Conservation (phyloP, 2,888 invertebrate species). For the Lingula anatina region DNA sequence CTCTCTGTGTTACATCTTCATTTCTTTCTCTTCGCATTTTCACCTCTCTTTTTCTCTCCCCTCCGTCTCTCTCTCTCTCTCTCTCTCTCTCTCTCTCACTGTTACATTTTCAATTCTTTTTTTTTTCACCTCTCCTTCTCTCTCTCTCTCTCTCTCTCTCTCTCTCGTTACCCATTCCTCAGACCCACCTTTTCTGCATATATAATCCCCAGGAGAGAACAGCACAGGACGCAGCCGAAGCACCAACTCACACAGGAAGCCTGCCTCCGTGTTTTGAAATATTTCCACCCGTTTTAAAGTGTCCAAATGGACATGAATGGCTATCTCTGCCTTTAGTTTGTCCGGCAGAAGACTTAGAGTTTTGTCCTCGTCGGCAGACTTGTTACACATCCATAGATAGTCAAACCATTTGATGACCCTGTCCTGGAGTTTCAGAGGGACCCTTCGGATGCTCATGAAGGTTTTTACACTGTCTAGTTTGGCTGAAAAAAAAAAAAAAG, state of each 20-base stretch:
- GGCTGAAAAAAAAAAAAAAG: slow-evolving; percentile 64
- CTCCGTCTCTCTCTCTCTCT: no score
- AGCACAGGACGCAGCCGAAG: slow-evolving; percentile 89
- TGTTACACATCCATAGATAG: slow-evolving; percentile 97
- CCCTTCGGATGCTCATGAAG: slow-evolving; percentile 94
- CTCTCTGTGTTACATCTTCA: no score
- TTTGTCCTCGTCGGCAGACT: slow-evolving; percentile 95
- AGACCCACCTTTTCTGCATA: slow-evolving; percentile 90
- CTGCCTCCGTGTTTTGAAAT: slow-evolving; percentile 98
- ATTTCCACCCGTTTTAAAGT: slow-evolving; percentile 90
- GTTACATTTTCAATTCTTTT: no score
- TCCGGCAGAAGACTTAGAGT: slow-evolving; percentile 57
- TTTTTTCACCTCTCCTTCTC: no score
- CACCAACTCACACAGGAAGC: slow-evolving; percentile 95
- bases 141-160: no score
- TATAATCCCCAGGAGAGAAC: slow-evolving; percentile 97
- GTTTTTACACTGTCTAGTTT: slow-evolving; percentile 98
- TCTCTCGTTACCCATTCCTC: no score
- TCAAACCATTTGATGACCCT: slow-evolving; percentile 99
- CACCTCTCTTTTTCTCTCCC: no score
- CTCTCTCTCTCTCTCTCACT: no score
- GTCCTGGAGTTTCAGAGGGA: slow-evolving; percentile 90
- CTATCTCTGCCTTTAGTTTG: slow-evolving; percentile 97
- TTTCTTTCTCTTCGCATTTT: no score
- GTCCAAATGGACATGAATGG: slow-evolving; percentile 97